Evolutionary conservation across 2,888 invertebrate genomes (phyloP).

Genomic region (Globia sparganii): DNA sequence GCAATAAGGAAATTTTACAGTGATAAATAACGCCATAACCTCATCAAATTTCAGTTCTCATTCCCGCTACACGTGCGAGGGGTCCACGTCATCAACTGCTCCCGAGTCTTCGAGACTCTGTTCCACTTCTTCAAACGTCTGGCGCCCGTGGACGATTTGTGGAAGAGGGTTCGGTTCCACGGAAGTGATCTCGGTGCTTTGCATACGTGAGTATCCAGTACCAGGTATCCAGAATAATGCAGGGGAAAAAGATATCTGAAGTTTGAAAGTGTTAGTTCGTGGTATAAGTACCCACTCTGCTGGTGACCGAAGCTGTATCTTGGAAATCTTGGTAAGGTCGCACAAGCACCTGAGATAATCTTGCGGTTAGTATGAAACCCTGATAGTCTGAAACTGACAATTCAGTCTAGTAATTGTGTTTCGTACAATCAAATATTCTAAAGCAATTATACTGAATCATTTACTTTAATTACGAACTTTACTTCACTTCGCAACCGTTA

Average conservation of each 20-base stretch:
- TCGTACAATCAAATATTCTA: too few relatives aligned
- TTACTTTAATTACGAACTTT: too few relatives aligned
- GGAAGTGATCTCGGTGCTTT: conserved; percentile 81
- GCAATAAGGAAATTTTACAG: neutral
- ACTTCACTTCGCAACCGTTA: too few relatives aligned
- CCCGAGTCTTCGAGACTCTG: conserved; percentile 93
- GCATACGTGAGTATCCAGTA: conserved; percentile 75
- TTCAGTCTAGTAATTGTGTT: neutral
- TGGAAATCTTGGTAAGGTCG: neutral
- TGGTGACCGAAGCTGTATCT: neutral
- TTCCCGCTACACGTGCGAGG: conserved; percentile 93
- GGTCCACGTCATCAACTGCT: conserved; percentile 94
- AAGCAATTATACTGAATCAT: too few relatives aligned
- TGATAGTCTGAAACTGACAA: neutral
- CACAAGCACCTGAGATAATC: neutral
- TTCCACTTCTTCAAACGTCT: conserved; percentile 94
- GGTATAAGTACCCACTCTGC: neutral
- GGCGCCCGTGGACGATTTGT: conserved; percentile 91
- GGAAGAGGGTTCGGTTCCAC: conserved; percentile 87
- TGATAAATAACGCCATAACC: neutral
- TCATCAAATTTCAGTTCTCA: conserved; percentile 88
- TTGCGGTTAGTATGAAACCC: neutral
- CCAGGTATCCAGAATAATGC: neutral
- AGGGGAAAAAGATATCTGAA: neutral
- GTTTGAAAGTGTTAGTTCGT: neutral